Conservation (phyloP, 2,888 invertebrate species). For the Pyrrhia umbra region DNA sequence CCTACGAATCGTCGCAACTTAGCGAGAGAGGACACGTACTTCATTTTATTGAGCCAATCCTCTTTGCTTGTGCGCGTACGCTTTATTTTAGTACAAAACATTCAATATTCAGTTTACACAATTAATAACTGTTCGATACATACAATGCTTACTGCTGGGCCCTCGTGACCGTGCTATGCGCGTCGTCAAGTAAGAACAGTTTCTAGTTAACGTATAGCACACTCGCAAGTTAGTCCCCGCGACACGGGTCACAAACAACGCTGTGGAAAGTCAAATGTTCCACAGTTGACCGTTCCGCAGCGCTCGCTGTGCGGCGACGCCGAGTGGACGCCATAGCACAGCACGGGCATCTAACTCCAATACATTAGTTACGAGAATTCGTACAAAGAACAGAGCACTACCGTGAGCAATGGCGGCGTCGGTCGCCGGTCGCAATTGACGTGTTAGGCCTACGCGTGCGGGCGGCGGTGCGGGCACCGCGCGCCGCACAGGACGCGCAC, state of each 20-base stretch:
- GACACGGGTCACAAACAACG: slow-evolving; percentile 15
- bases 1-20: slow-evolving; percentile 78
- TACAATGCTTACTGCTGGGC: slow-evolving; percentile 54
- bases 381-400: slow-evolving; percentile 79
- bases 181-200: slow-evolving; percentile 34
- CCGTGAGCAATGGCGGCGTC: slow-evolving; percentile 88
- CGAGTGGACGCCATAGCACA: slow-evolving; percentile 54
- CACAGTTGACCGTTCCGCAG: slow-evolving; percentile 37
- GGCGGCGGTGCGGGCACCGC: slow-evolving; percentile 60
- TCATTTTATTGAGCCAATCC: slow-evolving; percentile 54
- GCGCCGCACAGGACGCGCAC: slow-evolving; percentile 63
- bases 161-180: slow-evolving; percentile 58
- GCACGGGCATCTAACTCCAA: slow-evolving; percentile 53
- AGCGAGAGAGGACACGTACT: slow-evolving; percentile 47
- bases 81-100: slow-evolving; percentile 63
- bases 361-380: slow-evolving; percentile 75
- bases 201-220: slow-evolving; percentile 28
- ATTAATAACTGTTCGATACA: slow-evolving; percentile 56
- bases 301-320: slow-evolving; percentile 23
- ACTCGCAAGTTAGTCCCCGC: slow-evolving; percentile 11
- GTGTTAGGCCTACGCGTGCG: slow-evolving; percentile 86
- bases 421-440: slow-evolving; percentile 89
- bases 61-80: slow-evolving; percentile 51
- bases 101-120: slow-evolving; percentile 61
- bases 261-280: slow-evolving; percentile 46